phyloP scores from a whole-genome alignment of 2,888 invertebrate genomes.

The Deilephila porcellus region DNA sequence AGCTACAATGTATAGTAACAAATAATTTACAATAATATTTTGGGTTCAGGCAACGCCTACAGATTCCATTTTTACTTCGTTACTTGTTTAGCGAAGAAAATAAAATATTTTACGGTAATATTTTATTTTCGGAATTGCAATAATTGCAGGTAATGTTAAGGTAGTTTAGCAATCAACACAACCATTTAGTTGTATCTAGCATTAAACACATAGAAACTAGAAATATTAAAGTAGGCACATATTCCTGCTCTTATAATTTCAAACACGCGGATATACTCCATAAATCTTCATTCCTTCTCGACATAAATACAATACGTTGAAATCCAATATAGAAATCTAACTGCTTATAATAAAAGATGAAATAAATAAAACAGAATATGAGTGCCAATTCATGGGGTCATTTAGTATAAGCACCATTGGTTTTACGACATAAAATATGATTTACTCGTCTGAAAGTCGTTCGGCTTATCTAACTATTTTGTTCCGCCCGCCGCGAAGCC shows the following conservation, averaged over 20 bases:
- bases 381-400: constrained; percentile 30
- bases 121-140: too few species aligned
- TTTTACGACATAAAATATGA: constrained; percentile 63
- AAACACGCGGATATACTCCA: too few species aligned
- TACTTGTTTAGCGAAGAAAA: too few species aligned
- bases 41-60: not conserved
- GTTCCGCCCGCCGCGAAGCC: constrained; percentile 55
- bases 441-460: constrained; percentile 61
- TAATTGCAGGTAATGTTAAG: too few species aligned
- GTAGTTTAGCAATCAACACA: too few species aligned
- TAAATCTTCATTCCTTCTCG: not conserved
- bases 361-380: constrained; percentile 31
- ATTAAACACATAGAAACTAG: too few species aligned
- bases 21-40: not conserved
- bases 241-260: too few species aligned
- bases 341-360: constrained; percentile 19
- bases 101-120: too few species aligned
- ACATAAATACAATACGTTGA: not conserved
- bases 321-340: constrained; percentile 4
- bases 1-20: not conserved
- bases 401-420: constrained; percentile 58
- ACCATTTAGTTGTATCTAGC: too few species aligned
- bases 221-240: too few species aligned
- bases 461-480: constrained; percentile 65
- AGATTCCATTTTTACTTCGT: too few species aligned